Evolutionary conservation across 2,113 vertebrate genomes (phyloP), one percentile per base, ranked within the genome.

Genomic region (Otus sunia): DNA sequence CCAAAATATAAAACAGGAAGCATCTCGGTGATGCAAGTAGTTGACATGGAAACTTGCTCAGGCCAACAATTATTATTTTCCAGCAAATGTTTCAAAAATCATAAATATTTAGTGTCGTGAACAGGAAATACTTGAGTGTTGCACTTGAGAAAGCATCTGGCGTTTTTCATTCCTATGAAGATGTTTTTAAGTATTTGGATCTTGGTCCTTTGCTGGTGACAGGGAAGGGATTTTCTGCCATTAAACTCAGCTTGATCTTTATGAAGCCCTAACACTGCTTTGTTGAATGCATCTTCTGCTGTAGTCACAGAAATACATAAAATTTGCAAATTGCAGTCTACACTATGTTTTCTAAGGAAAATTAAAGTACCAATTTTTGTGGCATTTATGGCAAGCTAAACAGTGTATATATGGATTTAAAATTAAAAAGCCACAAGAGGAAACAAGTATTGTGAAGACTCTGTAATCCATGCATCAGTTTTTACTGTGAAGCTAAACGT

Each of bases 21-120:
- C 23, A 23, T 94, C 86, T 80, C 82, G 67, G 83, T 77, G 68
- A 85, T 82, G 82, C 85, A 30, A 73, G 56, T 21, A 72, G 92
- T 93, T 97, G 94, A 94, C 78, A 84, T 94, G 82, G 95, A 97
- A 98, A 94, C 67, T 29, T 55, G 36, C 78, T 95, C 58, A 41
- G 67, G 53, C 86, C 85, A 63, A 63, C 43, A 84, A 68, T 81
- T 50, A 45, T 62, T 91, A 73, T 93, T 88, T 52, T 84, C 87
- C 62, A 77, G 22, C 37, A 75, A 67, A 73, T 60, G 32, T 90
- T 81, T 72, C n/a, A 63, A 77, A 94, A 90, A 56, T 60, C 39
- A 34, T 85, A 81, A 97, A 93, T 90, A 90, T 88, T 93, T 93
- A 36, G 20, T 45, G n/a, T 53, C 5, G 14, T 15, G 23, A 77